Base-by-base conservation (phyloP, 35 echinoderm and acorn worm species). In the Stichopus chloronotus region DNA sequence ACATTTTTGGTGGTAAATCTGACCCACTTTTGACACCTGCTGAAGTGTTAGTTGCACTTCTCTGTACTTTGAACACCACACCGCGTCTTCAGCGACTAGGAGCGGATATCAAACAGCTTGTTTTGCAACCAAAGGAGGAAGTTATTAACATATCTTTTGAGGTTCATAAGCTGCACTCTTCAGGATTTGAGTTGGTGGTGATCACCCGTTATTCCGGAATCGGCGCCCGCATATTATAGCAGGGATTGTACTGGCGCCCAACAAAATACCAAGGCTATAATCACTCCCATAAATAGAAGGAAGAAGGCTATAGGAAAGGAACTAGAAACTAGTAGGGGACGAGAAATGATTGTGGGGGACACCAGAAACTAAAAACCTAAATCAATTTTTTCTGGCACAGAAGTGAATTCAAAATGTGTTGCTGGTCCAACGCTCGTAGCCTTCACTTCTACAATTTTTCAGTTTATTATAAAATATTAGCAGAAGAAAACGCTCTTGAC, bases 91-190 rank as follows among this genome's bases (percentile, higher is more conserved):
- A 58, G 5, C 21, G 82, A 85, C 55, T 59, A 58, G 22, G 55
- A 83, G 17, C 82, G 82, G 82, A 85, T 58, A 23, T 85, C 82
- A 85, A 85, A 23, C 82, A 16, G 82, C 82, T 85, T 85, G 82
- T 85, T 85, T 85, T 85, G 82, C 82, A 85, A 58, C 82, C 57
- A 58, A 85, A 30, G 58, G 55, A 74, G 82, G 82, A 85, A 85
- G 82, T 85, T 85, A 56, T 85, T 85, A 85, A 85, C 82, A 85
- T 85, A 58, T 30, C 82, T 85, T 43, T 19, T 85, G 82, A 85
- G 82, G 82, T 85, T 85, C 82, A 85, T 85, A 85, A 19, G 82
- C 53, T 85, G 82, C 56, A 85, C 82, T 85, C 82, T 85, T 85
- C 25, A 14, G 58, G 24, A 9, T 22, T 56, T 85, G 55, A 85